Conservation (phyloP, 2,888 invertebrate species). For the Apocheima hispidaria region DNA sequence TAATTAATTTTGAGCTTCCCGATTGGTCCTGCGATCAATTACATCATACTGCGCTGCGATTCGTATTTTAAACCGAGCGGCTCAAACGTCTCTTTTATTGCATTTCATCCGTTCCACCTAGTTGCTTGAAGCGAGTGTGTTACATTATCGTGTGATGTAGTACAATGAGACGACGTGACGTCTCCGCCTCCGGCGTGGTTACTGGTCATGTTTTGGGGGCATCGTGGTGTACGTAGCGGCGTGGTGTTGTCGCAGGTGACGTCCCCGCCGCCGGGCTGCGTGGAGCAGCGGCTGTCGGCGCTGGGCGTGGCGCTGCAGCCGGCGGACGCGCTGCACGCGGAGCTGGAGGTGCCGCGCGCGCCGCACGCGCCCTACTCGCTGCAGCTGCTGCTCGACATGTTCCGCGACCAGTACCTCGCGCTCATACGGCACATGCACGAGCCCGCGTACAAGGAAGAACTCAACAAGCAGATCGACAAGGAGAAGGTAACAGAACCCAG, state of each 20-base stretch:
- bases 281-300: slow-evolving; percentile 95
- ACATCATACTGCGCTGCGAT: too few species aligned
- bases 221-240: neutral
- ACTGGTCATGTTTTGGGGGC: too few species aligned
- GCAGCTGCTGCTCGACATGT: slow-evolving; percentile 94
- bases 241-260: slow-evolving; percentile 74
- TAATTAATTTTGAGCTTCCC: too few species aligned
- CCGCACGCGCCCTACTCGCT: slow-evolving; percentile 94
- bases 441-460: slow-evolving; percentile 89
- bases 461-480: slow-evolving; percentile 91
- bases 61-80: too few species aligned
- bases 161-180: too few species aligned
- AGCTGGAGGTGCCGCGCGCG: slow-evolving; percentile 92
- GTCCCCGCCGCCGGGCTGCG: slow-evolving; percentile 96
- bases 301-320: slow-evolving; percentile 89
- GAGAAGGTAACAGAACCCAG: slow-evolving; percentile 87
- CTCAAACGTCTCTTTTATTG: too few species aligned
- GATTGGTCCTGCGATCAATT: too few species aligned
- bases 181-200: neutral
- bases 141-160: too few species aligned
- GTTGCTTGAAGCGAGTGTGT: too few species aligned
- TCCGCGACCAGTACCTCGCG: slow-evolving; percentile 94
- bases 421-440: slow-evolving; percentile 94
- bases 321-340: slow-evolving; percentile 89
- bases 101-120: too few species aligned